phyloP scores from a whole-genome alignment of 2,113 vertebrate species.

The Planiliza haematocheilus region DNA sequence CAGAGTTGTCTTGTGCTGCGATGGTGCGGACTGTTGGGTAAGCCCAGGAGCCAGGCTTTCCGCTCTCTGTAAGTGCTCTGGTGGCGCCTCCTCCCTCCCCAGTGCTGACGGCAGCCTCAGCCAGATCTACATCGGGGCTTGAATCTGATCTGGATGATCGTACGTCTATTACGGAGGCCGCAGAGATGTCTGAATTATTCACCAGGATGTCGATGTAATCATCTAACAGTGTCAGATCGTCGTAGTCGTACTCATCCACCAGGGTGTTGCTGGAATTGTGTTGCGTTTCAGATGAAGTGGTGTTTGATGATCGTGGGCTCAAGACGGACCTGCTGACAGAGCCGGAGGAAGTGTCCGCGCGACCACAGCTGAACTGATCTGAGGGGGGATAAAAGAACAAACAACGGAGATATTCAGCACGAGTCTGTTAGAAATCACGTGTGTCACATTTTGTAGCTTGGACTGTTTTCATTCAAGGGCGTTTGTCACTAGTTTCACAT shows the following conservation, averaged over 20 bases:
- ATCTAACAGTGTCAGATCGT: not conserved
- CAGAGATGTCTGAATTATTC: conserved; percentile 18
- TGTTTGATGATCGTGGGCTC: not conserved
- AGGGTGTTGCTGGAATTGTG: not conserved
- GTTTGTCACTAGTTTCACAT: too few species aligned
- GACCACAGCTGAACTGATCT: conserved; percentile 80
- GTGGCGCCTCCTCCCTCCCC: not conserved
- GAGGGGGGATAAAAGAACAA: conserved; percentile 10
- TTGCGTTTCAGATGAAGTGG: not conserved
- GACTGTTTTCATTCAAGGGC: too few species aligned
- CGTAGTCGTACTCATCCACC: not conserved
- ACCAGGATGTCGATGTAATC: not conserved
- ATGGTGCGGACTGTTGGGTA: conserved; percentile 59
- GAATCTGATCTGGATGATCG: conserved; percentile 1
- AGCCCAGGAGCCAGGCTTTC: conserved; percentile 3
- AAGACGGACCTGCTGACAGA: not conserved
- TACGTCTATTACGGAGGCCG: not conserved
- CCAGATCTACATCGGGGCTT: conserved; percentile 1
- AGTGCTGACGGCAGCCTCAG: not conserved
- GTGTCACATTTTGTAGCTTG: too few species aligned
- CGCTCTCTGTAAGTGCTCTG: not conserved
- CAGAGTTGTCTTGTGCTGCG: not conserved
- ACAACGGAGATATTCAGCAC: not conserved
- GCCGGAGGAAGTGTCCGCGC: conserved; percentile 16
- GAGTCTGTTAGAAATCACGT: too few species aligned